These are phyloP conservation scores for Plebejus anna DNA, from an alignment of 2,888 invertebrate species.

Conservation along the genomic window DNA sequence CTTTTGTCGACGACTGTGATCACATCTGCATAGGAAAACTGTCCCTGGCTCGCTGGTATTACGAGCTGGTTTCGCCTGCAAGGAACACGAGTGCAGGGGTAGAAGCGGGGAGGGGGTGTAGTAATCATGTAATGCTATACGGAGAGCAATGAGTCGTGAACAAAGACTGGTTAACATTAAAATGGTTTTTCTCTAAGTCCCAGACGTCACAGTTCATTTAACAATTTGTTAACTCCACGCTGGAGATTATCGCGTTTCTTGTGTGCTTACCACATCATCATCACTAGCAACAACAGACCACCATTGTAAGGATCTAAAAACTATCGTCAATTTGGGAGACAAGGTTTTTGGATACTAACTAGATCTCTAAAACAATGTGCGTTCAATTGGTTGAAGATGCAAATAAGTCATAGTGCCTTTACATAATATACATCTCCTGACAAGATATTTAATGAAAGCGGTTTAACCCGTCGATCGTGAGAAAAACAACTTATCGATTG, in stretches of 20 bases:
- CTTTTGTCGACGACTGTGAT: constrained; percentile 14
- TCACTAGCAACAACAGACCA: neutral
- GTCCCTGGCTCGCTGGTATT: constrained; percentile 30
- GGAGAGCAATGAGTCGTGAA: constrained; percentile 38
- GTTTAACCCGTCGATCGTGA: no score
- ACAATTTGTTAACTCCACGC: constrained; percentile 33
- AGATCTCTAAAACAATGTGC: no score
- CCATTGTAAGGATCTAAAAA: neutral
- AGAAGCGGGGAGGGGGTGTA: neutral
- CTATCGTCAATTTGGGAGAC: neutral
- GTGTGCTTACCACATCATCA: neutral
- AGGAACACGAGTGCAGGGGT: neutral
- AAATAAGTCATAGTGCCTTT: no score
- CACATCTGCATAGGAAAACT: constrained; percentile 31
- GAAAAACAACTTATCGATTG: no score
- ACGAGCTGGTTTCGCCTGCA: constrained; percentile 32
- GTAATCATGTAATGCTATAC: constrained; percentile 29
- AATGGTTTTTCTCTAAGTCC: constrained; percentile 34
- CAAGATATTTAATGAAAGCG: no score
- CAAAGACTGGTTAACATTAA: constrained; percentile 39
- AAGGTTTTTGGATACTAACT: no score
- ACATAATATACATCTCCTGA: no score
- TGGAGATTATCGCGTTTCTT: constrained; percentile 23
- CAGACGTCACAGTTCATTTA: constrained; percentile 36
- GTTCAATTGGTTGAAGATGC: no score